Evolutionary conservation across 2,888 invertebrate genomes (phyloP).

Genomic region (Leptogaster cylindrica): DNA sequence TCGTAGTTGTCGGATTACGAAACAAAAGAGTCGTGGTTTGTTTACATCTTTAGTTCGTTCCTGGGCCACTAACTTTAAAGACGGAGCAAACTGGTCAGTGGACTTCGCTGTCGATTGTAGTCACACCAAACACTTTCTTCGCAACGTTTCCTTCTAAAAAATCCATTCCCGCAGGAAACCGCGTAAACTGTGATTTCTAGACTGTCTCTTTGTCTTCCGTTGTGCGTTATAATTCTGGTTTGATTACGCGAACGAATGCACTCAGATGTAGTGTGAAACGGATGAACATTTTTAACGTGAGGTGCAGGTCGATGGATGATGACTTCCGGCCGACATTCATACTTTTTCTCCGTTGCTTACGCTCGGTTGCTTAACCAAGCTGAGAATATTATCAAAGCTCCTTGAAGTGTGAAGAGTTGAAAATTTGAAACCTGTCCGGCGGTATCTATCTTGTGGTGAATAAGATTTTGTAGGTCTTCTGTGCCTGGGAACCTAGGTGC

Average conservation of each 20-base stretch:
- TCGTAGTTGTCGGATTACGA: background rate
- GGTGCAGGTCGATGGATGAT: slow-evolving; percentile 12
- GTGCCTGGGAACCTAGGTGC: background rate
- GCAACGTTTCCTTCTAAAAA: background rate
- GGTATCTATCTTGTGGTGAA: background rate
- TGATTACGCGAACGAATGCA: slow-evolving; percentile 26
- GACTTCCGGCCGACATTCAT: slow-evolving; percentile 28
- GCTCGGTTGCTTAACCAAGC: background rate
- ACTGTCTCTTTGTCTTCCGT: slow-evolving; percentile 22
- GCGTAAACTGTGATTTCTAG: slow-evolving; percentile 17
- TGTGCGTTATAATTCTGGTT: slow-evolving; percentile 15
- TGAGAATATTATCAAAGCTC: slow-evolving; percentile 5
- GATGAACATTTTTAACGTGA: slow-evolving; percentile 24
- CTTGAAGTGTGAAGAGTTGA: slow-evolving; percentile 24
- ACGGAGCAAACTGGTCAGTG: background rate
- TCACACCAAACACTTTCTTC: slow-evolving; percentile 12
- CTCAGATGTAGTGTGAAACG: slow-evolving; percentile 6
- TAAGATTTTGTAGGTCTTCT: slow-evolving; percentile 27
- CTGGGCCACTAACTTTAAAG: background rate
- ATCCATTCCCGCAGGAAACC: slow-evolving; percentile 15
- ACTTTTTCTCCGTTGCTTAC: background rate
- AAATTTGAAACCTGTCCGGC: slow-evolving; percentile 4
- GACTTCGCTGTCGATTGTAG: background rate
- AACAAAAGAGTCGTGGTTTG: slow-evolving; percentile 38
- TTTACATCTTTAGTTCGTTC: slow-evolving; percentile 24